Conservation (phyloP, 2,113 vertebrate species). For the Okapia johnstoni region DNA sequence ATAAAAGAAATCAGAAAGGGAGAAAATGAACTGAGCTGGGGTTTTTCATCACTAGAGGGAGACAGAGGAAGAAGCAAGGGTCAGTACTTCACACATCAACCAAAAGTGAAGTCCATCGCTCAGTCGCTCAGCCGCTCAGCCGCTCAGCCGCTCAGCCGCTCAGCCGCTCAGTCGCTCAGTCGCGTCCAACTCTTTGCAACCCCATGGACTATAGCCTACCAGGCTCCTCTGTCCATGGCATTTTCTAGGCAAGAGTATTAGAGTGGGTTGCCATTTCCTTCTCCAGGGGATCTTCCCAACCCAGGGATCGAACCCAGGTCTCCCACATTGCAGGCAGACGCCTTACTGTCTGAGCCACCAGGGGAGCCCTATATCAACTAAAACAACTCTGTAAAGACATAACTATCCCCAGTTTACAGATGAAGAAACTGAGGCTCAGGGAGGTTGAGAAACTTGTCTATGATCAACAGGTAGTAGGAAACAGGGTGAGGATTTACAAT, state of each 20-base stretch:
- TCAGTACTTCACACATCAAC: background rate
- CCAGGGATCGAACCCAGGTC: background rate
- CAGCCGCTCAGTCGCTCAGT: too few species aligned
- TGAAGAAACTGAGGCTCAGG: background rate
- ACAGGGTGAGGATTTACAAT: background rate
- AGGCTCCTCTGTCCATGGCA: background rate
- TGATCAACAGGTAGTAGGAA: background rate
- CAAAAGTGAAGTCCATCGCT: background rate
- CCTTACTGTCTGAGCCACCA: background rate
- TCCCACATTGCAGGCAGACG: background rate
- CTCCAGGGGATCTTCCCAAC: background rate
- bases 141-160: too few species aligned
- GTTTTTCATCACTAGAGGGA: conserved; percentile 30
- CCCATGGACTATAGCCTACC: background rate
- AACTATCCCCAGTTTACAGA: background rate
- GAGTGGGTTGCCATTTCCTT: background rate
- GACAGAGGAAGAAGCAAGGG: background rate
- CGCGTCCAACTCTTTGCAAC: background rate
- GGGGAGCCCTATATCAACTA: background rate
- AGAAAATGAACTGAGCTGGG: background rate
- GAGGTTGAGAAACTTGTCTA: background rate
- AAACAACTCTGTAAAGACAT: background rate
- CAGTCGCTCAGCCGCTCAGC: too few species aligned
- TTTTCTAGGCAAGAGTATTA: background rate
- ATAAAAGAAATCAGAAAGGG: background rate